Base-by-base conservation (phyloP, 2,888 invertebrate species). In the Spicauda simplicius region DNA sequence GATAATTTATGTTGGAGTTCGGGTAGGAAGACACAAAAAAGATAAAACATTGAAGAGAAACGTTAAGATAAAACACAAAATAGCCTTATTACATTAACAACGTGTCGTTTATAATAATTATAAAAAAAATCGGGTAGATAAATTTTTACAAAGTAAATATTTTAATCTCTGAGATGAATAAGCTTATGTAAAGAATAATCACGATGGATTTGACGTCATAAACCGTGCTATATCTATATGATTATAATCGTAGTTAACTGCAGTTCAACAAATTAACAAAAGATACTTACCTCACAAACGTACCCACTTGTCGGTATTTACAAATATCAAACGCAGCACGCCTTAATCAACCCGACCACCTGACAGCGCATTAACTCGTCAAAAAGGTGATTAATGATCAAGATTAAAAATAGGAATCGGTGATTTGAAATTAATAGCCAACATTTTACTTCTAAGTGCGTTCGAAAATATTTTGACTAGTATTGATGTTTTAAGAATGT, bases 401-500 rank as follows among this genome's bases (percentile, higher is more conserved):
- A 61, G 48, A 66, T 60, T 60, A 60, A 41, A 54, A 53, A 53
- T 41, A 52, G 54, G 65, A 59, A 54, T 66, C 33, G 30, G 33
- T 48, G 45, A 18, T 66, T 66, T 45, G 50, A 53, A 59, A 67
- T 60, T 56, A 67, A 67, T 66, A 50, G 59, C 61, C 50, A 61
- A 20, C 66, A 56, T 61, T 61, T 25, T 50, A 50, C 33, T 55
- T 30, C 10, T 55, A 48, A 54, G 48, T 45, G 45, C 19, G 54
- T 30, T 59, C 16, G 48, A 55, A 66, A 53, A 61, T 67, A 57
- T 62, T 67, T 62, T 30, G 25, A 52, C 50, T 30, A 48, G 19
- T 62, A 62, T 61, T 30, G 57, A 57, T 67, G 62, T 56, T 68
- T 58, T 45, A n/a, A 68, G 41, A 62, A 67, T 55, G 30, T 55